phyloP scores from a whole-genome alignment of 2,113 vertebrate genomes.

The Alexandromys fortis region DNA sequence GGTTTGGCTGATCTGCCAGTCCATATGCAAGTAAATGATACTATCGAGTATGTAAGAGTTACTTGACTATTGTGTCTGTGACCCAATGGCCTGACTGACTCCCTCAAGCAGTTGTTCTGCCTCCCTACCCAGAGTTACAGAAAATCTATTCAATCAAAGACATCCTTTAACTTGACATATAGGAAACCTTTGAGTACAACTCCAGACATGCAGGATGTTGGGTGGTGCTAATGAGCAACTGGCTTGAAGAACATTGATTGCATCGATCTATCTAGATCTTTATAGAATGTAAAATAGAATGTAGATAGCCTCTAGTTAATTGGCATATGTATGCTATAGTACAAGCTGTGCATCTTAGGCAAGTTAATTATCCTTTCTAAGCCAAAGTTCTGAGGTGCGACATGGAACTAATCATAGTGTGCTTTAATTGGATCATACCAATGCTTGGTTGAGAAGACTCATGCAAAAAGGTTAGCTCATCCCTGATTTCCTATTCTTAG shows the following conservation, averaged over 20 bases:
- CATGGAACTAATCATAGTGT: neutral
- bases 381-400: slow-evolving; percentile 33
- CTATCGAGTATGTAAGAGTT: neutral
- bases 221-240: neutral
- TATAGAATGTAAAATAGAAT: slow-evolving; percentile 23
- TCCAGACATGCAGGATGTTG: neutral
- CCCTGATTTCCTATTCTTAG: neutral
- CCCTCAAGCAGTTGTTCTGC: neutral
- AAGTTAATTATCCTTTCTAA: slow-evolving; percentile 41
- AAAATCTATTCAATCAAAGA: neutral
- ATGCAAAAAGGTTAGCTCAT: neutral
- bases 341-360: neutral
- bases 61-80: neutral
- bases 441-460: neutral
- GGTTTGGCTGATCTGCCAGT: neutral
- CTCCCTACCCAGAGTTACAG: neutral
- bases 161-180: neutral
- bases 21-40: neutral
- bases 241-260: slow-evolving; percentile 1
- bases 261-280: neutral
- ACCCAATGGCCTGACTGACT: neutral
- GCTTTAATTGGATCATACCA: slow-evolving; percentile 39
- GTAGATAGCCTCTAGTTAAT: neutral
- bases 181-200: neutral
- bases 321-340: neutral